Conservation (phyloP, 2,797 vertebrate species). For the Pampus argenteus region DNA sequence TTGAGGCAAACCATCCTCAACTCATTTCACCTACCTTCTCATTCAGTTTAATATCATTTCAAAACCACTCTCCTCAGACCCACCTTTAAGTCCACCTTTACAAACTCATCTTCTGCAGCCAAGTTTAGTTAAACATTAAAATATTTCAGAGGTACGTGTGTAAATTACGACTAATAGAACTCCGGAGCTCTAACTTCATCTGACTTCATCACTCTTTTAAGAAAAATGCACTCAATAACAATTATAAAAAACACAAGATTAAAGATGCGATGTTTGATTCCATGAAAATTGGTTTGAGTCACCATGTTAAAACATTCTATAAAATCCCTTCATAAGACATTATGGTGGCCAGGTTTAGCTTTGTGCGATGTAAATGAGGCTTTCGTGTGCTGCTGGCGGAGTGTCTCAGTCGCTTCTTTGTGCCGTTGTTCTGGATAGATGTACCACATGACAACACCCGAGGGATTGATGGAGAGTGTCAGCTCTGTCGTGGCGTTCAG, state of each 20-base stretch:
- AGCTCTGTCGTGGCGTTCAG: constrained; percentile 77
- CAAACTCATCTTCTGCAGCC: too few species aligned
- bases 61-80: too few species aligned
- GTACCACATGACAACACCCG: constrained; percentile 91
- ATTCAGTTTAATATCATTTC: too few species aligned
- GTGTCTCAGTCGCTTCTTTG: neutral
- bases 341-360: neutral
- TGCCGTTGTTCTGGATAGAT: constrained; percentile 45
- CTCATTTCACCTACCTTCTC: too few species aligned
- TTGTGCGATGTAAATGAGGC: neutral
- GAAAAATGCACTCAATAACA: neutral
- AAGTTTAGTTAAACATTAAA: too few species aligned
- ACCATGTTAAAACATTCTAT: neutral
- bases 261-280: neutral
- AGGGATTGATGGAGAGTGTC: constrained; percentile 85
- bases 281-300: neutral
- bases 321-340: constrained; percentile 12
- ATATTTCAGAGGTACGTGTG: too few species aligned
- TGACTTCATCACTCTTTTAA: neutral
- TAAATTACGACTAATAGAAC: too few species aligned
- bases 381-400: neutral
- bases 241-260: constrained; percentile 1
- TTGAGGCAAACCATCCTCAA: too few species aligned
- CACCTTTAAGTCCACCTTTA: too few species aligned
- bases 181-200: too few species aligned